These are phyloP conservation scores for Margarornis squamiger DNA, from an alignment of 2,797 vertebrate species.

Conservation along the genomic window DNA sequence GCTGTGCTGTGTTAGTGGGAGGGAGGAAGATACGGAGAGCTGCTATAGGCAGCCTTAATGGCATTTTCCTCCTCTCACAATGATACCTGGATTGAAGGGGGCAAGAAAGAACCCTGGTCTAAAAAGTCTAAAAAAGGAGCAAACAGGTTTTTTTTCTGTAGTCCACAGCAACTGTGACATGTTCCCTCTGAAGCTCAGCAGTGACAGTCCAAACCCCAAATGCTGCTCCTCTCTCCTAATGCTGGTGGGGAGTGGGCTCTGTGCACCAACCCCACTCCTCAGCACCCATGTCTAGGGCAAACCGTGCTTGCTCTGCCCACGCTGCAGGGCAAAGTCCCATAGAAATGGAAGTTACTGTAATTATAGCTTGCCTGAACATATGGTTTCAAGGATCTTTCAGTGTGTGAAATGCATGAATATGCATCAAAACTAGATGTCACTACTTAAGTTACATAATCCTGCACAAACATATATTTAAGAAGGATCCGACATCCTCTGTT, in stretches of 20 bases:
- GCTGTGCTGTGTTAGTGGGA: not conserved
- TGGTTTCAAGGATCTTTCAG: slow-evolving; percentile 33
- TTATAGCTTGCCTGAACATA: slow-evolving; percentile 57
- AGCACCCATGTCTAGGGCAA: accelerated
- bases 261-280: not conserved
- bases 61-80: not conserved
- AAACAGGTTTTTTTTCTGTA: accelerated
- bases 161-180: not conserved
- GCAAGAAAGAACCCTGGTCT: not conserved
- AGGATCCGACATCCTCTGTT: slow-evolving; percentile 22
- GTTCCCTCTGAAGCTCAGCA: not conserved
- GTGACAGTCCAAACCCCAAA: not conserved
- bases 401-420: slow-evolving; percentile 63
- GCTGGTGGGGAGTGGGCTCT: not conserved
- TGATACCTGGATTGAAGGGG: not conserved
- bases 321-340: slow-evolving; percentile 10
- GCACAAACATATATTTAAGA: slow-evolving; percentile 66
- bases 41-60: not conserved
- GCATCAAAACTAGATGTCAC: slow-evolving; percentile 67
- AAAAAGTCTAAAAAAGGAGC: not conserved
- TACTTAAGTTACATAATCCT: slow-evolving; percentile 70
- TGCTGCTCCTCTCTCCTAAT: accelerated
- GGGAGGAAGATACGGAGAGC: not conserved
- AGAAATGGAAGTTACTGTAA: slow-evolving; percentile 54
- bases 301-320: not conserved